Conservation (phyloP, 2,888 invertebrate genomes). For the Amblyteles armatorius region DNA sequence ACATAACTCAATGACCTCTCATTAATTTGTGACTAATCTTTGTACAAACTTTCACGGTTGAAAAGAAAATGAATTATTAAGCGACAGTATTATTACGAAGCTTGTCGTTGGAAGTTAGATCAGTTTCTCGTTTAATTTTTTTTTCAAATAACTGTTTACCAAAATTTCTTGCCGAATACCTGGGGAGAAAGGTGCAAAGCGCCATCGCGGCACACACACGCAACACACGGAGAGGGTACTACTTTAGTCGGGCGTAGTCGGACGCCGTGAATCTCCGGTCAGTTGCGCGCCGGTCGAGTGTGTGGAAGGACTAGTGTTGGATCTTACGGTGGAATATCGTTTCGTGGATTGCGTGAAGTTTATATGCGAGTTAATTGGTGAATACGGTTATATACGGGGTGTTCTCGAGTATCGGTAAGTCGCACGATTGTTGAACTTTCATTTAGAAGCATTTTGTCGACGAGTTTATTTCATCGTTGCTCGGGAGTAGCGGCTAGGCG, state of each 20-base stretch:
- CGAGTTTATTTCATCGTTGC: background rate
- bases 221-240: constrained; percentile 71
- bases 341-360: constrained; percentile 71
- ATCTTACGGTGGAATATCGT: constrained; percentile 70
- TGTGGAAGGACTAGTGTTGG: constrained; percentile 75
- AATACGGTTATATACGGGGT: constrained; percentile 75
- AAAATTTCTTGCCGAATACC: constrained; percentile 16
- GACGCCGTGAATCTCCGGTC: constrained; percentile 75
- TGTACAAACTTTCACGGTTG: background rate
- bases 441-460: background rate
- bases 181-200: constrained; percentile 26
- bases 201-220: constrained; percentile 38
- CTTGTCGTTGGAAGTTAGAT: background rate
- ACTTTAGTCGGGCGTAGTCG: constrained; percentile 77
- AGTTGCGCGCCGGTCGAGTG: constrained; percentile 84
- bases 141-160: background rate
- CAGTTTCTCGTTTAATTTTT: background rate
- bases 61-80: background rate
- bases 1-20: background rate
- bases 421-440: constrained; percentile 38
- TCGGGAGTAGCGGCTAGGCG: background rate
- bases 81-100: background rate
- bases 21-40: background rate
- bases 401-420: constrained; percentile 80
- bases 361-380: constrained; percentile 79